These are phyloP conservation scores for Platysternon megacephalum DNA, from an alignment of 2,113 vertebrate genomes.

Conservation along the genomic window DNA sequence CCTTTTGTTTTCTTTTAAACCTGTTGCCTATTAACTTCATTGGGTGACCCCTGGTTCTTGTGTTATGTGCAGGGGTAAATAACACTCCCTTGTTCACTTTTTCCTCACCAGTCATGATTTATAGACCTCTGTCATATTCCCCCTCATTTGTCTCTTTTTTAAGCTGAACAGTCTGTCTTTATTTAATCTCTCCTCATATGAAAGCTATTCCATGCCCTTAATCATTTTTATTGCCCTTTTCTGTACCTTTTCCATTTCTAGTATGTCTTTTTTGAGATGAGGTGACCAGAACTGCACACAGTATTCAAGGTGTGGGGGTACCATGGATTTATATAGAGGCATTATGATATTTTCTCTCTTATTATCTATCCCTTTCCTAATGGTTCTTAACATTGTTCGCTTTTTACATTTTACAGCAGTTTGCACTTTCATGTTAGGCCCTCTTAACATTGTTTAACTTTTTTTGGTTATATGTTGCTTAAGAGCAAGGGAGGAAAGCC, in stretches of 20 bases:
- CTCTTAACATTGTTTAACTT: not conserved
- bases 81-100: not conserved
- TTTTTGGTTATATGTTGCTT: not conserved
- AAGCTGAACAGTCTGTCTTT: not conserved
- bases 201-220: not conserved
- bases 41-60: not conserved
- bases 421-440: not conserved
- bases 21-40: not conserved
- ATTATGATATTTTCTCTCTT: not conserved
- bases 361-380: too few relatives aligned
- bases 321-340: not conserved
- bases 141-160: not conserved
- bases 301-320: not conserved
- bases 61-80: not conserved
- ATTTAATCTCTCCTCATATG: not conserved
- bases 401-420: not conserved
- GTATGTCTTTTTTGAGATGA: not conserved
- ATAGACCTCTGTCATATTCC: not conserved
- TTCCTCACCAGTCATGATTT: not conserved
- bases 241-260: not conserved
- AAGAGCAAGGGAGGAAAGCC: not conserved
- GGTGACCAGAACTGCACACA: not conserved
- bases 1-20: not conserved
- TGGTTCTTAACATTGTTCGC: not conserved
- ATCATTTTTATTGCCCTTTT: not conserved